Percentiles rank a stretch among this genome's conserved stretches.
Conservation (phyloP, 2,888 invertebrate genomes). For the Callimorpha dominula region DNA sequence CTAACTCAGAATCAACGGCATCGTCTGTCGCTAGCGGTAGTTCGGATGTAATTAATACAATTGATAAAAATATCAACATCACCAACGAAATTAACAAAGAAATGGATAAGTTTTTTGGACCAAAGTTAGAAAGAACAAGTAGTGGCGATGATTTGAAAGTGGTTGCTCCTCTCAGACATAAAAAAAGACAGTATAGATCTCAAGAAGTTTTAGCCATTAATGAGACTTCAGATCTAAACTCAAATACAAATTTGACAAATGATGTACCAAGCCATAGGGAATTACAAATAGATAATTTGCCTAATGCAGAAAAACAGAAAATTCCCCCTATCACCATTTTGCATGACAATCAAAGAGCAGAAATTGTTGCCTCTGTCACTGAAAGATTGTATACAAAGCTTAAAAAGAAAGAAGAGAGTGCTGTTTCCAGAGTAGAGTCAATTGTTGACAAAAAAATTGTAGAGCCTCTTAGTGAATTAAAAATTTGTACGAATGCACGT, state of each 20-base stretch:
- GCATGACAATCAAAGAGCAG: slow-evolving; percentile 86
- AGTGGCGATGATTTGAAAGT: slow-evolving; percentile 80
- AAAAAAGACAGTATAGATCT: slow-evolving; percentile 78
- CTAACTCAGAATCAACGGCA: slow-evolving; percentile 67
- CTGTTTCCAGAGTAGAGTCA: slow-evolving; percentile 74
- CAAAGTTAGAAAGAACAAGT: slow-evolving; percentile 76
- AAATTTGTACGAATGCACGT: slow-evolving; percentile 87
- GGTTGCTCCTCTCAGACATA: slow-evolving; percentile 72
- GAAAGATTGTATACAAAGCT: slow-evolving; percentile 88
- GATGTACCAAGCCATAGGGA: slow-evolving; percentile 61
- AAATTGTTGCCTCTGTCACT: slow-evolving; percentile 91
- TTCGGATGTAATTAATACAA: slow-evolving; percentile 70
- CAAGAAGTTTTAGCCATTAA: slow-evolving; percentile 78
- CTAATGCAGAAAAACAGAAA: slow-evolving; percentile 55
- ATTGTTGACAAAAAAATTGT: slow-evolving; percentile 75
- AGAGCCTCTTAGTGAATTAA: slow-evolving; percentile 83
- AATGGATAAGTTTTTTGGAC: slow-evolving; percentile 77
- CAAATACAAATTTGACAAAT: slow-evolving; percentile 47
- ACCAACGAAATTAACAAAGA: slow-evolving; percentile 74
- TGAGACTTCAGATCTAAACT: slow-evolving; percentile 51
- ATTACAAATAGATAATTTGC: slow-evolving; percentile 53
- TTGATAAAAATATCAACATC: slow-evolving; percentile 67
- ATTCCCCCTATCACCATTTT: slow-evolving; percentile 67
- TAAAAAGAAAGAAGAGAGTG: slow-evolving; percentile 84
- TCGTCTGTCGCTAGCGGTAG: slow-evolving; percentile 73